A percentile compares a stretch with the other conserved stretches of the same genome.
phyloP scores from a whole-genome alignment of 2,888 invertebrate species.

The Notodromas monacha region DNA sequence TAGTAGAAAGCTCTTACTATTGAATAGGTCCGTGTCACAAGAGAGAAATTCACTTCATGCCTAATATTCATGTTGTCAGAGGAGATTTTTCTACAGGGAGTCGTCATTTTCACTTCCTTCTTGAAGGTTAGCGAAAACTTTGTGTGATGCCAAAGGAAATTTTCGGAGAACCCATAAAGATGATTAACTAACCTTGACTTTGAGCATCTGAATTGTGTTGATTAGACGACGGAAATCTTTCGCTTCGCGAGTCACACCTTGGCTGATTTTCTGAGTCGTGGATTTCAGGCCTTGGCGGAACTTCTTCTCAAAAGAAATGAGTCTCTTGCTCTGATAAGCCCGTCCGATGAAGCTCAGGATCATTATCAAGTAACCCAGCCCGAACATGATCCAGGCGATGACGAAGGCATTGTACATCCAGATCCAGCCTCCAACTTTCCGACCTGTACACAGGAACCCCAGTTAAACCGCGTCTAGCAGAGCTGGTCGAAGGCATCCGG shows the following conservation, averaged over 20 bases:
- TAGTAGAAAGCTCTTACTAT: too few relatives aligned
- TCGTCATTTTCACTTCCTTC: too few relatives aligned
- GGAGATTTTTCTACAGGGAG: too few relatives aligned
- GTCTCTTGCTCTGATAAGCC: constrained; percentile 8
- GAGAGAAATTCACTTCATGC: too few relatives aligned
- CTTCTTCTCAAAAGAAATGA: neutral
- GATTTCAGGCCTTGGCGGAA: neutral
- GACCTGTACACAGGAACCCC: neutral
- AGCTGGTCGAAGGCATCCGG: too few relatives aligned
- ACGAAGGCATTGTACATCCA: constrained; percentile 41
- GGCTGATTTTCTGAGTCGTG: neutral
- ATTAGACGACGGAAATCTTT: constrained; percentile 38
- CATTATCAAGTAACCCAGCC: constrained; percentile 65
- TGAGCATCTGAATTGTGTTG: constrained; percentile 45
- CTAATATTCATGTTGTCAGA: too few relatives aligned
- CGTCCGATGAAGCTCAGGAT: constrained; percentile 13
- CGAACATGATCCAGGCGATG: constrained; percentile 62
- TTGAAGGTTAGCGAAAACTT: too few relatives aligned
- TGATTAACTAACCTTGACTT: constrained; percentile 44
- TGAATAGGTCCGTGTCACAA: too few relatives aligned
- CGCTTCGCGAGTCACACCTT: constrained; percentile 16
- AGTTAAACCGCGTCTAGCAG: too few relatives aligned
- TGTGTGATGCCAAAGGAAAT: too few relatives aligned
- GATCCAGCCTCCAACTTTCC: constrained; percentile 10
- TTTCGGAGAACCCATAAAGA: too few relatives aligned